Conservation (phyloP, 2,888 invertebrate species). For the Stenodera caucasica region DNA sequence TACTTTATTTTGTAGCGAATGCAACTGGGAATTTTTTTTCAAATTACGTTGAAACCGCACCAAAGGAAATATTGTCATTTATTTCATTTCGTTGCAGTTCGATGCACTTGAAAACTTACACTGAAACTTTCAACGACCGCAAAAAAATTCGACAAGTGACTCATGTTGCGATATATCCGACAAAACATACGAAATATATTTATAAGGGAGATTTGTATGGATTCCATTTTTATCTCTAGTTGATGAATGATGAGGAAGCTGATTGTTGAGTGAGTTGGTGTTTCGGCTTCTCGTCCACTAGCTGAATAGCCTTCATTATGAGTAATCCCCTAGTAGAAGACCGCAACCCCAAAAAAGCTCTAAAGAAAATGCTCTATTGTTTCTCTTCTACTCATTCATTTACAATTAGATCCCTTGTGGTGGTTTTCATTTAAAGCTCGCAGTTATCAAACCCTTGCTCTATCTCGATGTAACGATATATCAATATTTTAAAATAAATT, state of each 20-base stretch:
- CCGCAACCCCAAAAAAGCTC: background rate
- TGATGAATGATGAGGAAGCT: background rate
- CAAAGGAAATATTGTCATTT: background rate
- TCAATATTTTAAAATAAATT: constrained; percentile 10
- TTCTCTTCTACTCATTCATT: background rate
- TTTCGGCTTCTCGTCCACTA: too few relatives aligned
- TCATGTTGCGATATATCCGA: background rate
- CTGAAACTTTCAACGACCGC: background rate
- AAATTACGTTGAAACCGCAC: too few relatives aligned
- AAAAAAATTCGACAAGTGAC: background rate
- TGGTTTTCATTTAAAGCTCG: background rate
- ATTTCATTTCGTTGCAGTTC: background rate
- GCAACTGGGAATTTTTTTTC: too few relatives aligned
- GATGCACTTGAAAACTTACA: background rate
- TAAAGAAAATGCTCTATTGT: background rate
- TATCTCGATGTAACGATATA: constrained; percentile 9
- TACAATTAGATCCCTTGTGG: background rate
- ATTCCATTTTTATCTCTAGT: background rate
- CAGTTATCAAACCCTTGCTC: constrained; percentile 2
- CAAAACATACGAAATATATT: too few relatives aligned
- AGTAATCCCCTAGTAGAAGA: background rate
- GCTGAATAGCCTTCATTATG: background rate
- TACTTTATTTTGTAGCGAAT: background rate
- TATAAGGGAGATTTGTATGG: too few relatives aligned
- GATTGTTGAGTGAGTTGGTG: too few relatives aligned